Evolutionary conservation across 2,113 vertebrate species (phyloP).

Genomic region (Diphyllodes magnificus): DNA sequence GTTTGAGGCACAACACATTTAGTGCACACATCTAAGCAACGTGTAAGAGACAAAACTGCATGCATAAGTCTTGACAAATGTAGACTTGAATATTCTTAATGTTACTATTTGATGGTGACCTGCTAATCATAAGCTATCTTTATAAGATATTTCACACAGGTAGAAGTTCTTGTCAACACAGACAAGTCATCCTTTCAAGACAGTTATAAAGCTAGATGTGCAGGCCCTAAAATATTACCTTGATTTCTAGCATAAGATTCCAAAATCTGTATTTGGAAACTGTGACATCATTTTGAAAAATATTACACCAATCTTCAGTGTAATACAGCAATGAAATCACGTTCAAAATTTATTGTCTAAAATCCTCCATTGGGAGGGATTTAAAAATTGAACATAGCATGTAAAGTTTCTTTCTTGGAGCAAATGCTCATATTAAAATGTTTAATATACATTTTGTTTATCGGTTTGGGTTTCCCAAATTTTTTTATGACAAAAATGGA

Average conservation of each 20-base stretch:
- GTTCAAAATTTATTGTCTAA: conserved; percentile 50
- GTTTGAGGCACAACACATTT: conserved; percentile 71
- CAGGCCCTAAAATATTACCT: conserved; percentile 44
- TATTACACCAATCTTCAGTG: conserved; percentile 47
- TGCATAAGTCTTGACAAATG: conserved; percentile 65
- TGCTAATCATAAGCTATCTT: conserved; percentile 72
- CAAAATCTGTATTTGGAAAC: conserved; percentile 53
- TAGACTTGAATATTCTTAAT: conserved; percentile 69
- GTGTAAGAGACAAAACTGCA: conserved; percentile 68
- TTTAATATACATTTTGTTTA: neutral
- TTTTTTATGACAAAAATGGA: neutral
- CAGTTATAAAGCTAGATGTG: conserved; percentile 62
- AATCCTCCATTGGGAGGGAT: conserved; percentile 28
- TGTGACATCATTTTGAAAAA: conserved; percentile 41
- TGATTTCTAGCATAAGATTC: conserved; percentile 63
- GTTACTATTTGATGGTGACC: conserved; percentile 74
- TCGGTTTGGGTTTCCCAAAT: neutral
- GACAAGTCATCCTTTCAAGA: conserved; percentile 59
- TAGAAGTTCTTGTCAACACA: conserved; percentile 61
- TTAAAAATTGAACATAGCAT: conserved; percentile 28
- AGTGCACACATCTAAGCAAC: conserved; percentile 66
- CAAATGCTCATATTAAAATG: conserved; percentile 11
- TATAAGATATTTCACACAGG: conserved; percentile 75
- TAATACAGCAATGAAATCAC: conserved; percentile 60
- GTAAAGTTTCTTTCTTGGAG: conserved; percentile 44